phyloP scores from a whole-genome alignment of 2,113 vertebrate species.

The Xiphophorus hellerii region DNA sequence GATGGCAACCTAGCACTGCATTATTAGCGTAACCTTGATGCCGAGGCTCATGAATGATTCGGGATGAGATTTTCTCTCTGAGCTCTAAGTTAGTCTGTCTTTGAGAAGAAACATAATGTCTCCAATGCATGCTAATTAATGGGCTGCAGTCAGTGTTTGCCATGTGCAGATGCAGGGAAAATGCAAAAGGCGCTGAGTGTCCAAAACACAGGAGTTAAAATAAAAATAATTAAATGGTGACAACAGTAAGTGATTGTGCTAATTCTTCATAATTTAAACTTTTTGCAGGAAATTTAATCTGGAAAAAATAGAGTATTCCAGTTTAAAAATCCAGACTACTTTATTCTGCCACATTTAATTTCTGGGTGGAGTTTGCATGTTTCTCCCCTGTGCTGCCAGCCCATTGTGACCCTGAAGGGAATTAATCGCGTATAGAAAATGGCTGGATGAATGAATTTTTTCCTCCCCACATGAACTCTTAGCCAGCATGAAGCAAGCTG shows the following conservation, averaged over 20 bases:
- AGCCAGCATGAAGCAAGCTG: not conserved
- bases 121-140: conserved; percentile 48
- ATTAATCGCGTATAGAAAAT: not conserved
- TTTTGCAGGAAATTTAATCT: not conserved
- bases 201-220: not conserved
- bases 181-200: not conserved
- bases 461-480: not conserved
- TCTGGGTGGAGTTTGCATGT: not conserved
- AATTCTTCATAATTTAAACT: conserved; percentile 6
- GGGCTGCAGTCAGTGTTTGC: conserved; percentile 16
- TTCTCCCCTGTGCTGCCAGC: not conserved
- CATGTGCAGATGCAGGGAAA: conserved; percentile 36
- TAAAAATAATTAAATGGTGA: not conserved
- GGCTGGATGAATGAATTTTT: not conserved
- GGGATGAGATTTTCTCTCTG: conserved; percentile 3
- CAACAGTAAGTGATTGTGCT: not conserved
- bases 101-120: conserved; percentile 40
- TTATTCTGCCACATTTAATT: not conserved
- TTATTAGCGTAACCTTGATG: conserved; percentile 50
- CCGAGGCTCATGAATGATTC: conserved; percentile 29
- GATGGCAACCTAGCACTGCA: conserved; percentile 63
- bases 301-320: no score
- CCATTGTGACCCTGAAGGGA: not conserved
- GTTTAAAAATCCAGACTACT: not conserved
- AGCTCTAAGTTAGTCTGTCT: conserved; percentile 18